Evolutionary conservation across 2,797 vertebrate genomes (phyloP).

Genomic region (Phataginus tetradactyla): DNA sequence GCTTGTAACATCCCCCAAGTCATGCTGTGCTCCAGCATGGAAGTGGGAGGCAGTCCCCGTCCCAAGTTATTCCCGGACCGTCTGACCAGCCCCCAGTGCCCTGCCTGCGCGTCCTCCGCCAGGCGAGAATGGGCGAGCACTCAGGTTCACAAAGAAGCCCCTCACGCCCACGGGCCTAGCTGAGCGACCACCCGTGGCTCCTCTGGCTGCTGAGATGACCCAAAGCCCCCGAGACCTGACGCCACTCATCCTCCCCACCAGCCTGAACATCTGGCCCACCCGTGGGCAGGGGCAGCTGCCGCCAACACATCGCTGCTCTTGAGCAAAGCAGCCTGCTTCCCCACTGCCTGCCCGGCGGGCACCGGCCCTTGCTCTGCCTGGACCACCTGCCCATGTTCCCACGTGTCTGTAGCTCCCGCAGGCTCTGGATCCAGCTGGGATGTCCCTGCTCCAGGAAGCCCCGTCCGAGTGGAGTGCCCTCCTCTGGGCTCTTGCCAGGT

Average conservation of each 20-base stretch:
- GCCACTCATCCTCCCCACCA: background rate
- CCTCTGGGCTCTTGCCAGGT: background rate
- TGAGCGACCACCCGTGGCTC: background rate
- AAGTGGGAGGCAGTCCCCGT: background rate
- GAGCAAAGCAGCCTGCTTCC: rapidly evolving
- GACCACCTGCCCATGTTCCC: rapidly evolving
- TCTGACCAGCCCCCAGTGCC: rapidly evolving
- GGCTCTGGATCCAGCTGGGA: background rate
- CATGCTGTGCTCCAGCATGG: background rate
- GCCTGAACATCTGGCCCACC: background rate
- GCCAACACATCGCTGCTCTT: rapidly evolving
- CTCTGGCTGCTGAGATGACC: background rate
- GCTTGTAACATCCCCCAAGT: background rate
- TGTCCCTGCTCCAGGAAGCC: too few relatives aligned
- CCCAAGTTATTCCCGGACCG: background rate
- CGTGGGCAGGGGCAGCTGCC: too few relatives aligned
- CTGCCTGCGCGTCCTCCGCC: rapidly evolving
- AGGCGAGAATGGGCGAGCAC: rapidly evolving
- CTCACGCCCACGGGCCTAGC: rapidly evolving
- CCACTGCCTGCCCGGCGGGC: rapidly evolving
- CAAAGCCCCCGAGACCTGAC: background rate
- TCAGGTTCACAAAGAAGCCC: background rate
- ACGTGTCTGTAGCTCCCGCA: rapidly evolving
- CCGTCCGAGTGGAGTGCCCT: background rate
- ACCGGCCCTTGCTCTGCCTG: background rate